Percentiles rank a stretch among this genome's conserved stretches.
Conservation (phyloP, 2,888 invertebrate genomes). For the Urechis unicinctus region DNA sequence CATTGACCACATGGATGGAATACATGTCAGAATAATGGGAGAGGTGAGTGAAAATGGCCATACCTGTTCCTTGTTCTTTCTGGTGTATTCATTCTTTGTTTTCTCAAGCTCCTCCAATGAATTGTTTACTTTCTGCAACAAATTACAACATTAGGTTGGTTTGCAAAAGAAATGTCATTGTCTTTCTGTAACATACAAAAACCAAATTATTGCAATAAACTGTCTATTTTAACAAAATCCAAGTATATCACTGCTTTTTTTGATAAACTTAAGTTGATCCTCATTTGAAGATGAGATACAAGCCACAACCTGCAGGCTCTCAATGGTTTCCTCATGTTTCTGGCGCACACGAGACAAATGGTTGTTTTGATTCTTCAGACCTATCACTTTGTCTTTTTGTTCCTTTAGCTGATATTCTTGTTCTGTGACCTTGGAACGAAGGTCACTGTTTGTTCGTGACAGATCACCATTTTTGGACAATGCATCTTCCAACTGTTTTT, state of each 20-base stretch:
- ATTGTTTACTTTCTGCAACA: constrained; percentile 30
- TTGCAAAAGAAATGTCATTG: too few relatives aligned
- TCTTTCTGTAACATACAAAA: too few relatives aligned
- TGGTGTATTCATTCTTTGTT: constrained; percentile 37
- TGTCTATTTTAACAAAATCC: too few relatives aligned
- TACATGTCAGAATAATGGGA: neutral
- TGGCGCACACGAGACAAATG: constrained; percentile 31
- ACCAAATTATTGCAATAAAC: too few relatives aligned
- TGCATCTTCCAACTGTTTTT: constrained; percentile 36
- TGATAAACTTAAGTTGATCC: too few relatives aligned
- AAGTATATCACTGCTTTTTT: too few relatives aligned
- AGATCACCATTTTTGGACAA: constrained; percentile 37
- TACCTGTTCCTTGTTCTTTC: constrained; percentile 35
- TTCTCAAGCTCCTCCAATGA: constrained; percentile 37
- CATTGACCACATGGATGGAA: neutral
- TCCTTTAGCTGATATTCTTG: constrained; percentile 29
- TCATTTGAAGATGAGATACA: neutral
- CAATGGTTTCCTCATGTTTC: constrained; percentile 35
- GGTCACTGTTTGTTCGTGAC: constrained; percentile 36
- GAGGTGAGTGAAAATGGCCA: neutral
- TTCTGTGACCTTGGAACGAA: constrained; percentile 34
- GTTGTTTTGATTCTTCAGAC: constrained; percentile 34
- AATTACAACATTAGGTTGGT: too few relatives aligned
- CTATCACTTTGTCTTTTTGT: constrained; percentile 30
- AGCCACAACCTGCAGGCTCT: constrained; percentile 33